Percentiles rank a stretch among this genome's conserved stretches.
Conservation (phyloP, 2,113 vertebrate species). For the Herpailurus yagouaroundi region DNA sequence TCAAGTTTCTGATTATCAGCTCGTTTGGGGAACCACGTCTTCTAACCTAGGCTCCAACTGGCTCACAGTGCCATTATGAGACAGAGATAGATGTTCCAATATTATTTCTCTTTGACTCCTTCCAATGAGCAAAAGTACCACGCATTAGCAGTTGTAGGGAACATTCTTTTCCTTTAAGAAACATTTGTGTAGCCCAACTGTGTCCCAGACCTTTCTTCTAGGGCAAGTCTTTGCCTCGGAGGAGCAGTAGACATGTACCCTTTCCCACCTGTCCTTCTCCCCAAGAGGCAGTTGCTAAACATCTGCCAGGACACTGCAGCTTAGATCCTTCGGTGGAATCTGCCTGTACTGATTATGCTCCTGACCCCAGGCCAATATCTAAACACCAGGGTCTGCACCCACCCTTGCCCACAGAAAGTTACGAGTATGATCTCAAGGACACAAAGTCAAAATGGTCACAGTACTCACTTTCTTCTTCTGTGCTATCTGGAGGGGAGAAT, state of each 20-base stretch:
- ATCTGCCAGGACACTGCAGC: background rate
- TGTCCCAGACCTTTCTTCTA: background rate
- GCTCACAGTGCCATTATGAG: background rate
- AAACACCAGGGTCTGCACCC: background rate
- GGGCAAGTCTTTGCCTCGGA: background rate
- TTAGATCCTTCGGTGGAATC: background rate
- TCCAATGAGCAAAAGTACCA: background rate
- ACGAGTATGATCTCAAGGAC: background rate
- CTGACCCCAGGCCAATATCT: background rate
- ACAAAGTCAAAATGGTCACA: too few relatives aligned
- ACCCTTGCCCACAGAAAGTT: too few relatives aligned
- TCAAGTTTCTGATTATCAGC: background rate
- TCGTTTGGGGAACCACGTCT: too few relatives aligned
- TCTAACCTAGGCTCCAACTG: background rate
- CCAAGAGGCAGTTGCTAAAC: background rate
- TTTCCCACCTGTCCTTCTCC: background rate
- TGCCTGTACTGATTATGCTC: background rate
- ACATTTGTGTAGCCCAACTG: too few relatives aligned
- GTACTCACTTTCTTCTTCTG: slow-evolving; percentile 69
- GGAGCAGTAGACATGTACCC: background rate
- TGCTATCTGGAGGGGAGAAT: slow-evolving; percentile 16
- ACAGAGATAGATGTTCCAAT: background rate
- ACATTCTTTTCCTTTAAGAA: background rate
- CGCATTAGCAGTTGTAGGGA: background rate
- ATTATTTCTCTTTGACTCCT: background rate